Evolutionary conservation across 2,888 invertebrate genomes (phyloP).

Genomic region (Acrobasis suavella): DNA sequence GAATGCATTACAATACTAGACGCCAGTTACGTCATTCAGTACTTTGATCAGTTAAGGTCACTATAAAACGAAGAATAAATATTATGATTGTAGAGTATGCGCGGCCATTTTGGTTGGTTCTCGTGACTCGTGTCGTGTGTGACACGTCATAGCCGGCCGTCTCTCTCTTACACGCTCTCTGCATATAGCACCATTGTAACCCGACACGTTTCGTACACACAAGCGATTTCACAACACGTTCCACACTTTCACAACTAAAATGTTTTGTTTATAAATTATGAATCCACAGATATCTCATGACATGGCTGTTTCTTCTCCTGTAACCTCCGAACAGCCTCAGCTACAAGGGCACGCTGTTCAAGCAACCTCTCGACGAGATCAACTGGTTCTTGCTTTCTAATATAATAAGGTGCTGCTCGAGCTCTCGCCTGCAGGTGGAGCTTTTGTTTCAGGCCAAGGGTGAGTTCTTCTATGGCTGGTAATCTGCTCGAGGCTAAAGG

Average conservation of each 20-base stretch:
- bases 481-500: conserved; percentile 65
- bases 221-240: conserved; percentile 81
- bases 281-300: conserved; percentile 79
- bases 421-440: conserved; percentile 78
- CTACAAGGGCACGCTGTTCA: conserved; percentile 78
- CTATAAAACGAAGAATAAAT: conserved; percentile 79
- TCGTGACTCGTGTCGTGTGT: conserved; percentile 77
- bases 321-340: conserved; percentile 78
- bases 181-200: conserved; percentile 83
- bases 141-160: conserved; percentile 78
- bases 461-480: conserved; percentile 75
- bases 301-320: conserved; percentile 78
- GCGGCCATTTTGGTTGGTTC: conserved; percentile 81
- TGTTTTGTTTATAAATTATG: conserved; percentile 78
- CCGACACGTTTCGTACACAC: conserved; percentile 81
- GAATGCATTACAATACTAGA: conserved; percentile 60
- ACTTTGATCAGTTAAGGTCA: conserved; percentile 81
- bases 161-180: conserved; percentile 76
- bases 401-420: conserved; percentile 77
- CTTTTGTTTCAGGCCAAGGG: conserved; percentile 78
- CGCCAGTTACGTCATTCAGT: conserved; percentile 77
- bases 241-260: conserved; percentile 81
- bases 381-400: conserved; percentile 80
- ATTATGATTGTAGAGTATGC: conserved; percentile 80
- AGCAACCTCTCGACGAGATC: conserved; percentile 76